Evolutionary conservation across 2,888 invertebrate genomes (phyloP).

Genomic region (Megalurothrips usitatus): DNA sequence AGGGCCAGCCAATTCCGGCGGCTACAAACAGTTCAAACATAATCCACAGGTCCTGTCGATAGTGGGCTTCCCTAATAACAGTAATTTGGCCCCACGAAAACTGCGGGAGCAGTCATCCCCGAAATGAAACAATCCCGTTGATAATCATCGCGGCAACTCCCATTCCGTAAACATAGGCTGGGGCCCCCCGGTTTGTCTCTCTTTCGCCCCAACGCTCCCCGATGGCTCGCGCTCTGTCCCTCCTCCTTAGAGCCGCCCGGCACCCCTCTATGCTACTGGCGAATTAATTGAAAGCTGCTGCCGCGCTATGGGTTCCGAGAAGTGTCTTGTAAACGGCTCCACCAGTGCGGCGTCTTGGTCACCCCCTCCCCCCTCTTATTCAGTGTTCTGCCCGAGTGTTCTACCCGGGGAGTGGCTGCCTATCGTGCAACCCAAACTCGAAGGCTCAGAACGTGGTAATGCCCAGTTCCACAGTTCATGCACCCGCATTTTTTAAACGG

Average conservation of each 20-base stretch:
- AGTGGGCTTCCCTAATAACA: conserved; percentile 8
- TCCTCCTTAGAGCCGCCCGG: not conserved
- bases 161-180: not conserved
- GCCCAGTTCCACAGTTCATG: too few relatives aligned
- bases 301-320: not conserved
- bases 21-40: not conserved
- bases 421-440: too few relatives aligned
- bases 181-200: not conserved
- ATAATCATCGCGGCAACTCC: conserved; percentile 1
- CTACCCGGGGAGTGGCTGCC: too few relatives aligned
- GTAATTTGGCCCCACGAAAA: conserved; percentile 16
- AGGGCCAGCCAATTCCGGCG: too few relatives aligned
- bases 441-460: too few relatives aligned
- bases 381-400: too few relatives aligned
- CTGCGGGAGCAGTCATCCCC: conserved; percentile 17
- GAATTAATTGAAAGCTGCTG: conserved; percentile 17
- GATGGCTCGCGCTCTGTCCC: too few relatives aligned
- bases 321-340: not conserved
- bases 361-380: too few relatives aligned
- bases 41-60: conserved; percentile 10
- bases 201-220: too few relatives aligned
- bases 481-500: too few relatives aligned
- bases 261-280: not conserved
- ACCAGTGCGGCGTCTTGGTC: not conserved
- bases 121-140: conserved; percentile 6